These are phyloP conservation scores for Origma solitaria DNA, from an alignment of 2,113 vertebrate species.

Conservation along the genomic window DNA sequence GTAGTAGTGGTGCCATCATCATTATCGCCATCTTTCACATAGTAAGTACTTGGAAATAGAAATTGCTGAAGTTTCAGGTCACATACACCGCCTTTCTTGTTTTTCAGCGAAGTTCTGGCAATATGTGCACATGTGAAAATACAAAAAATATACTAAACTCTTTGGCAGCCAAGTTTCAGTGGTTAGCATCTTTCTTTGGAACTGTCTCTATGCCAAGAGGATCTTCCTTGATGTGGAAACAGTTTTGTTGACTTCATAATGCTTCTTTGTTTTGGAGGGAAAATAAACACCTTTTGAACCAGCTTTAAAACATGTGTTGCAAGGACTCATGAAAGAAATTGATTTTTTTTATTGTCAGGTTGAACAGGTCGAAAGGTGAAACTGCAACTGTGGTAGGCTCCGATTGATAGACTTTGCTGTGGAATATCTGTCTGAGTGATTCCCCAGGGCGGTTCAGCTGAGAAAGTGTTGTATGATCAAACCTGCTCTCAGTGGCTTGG, in stretches of 20 bases:
- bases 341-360: not conserved
- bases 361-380: constrained; percentile 39
- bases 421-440: not conserved
- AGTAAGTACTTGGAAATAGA: not conserved
- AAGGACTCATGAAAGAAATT: constrained; percentile 20
- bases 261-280: constrained; percentile 8
- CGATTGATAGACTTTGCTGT: not conserved
- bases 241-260: constrained; percentile 28
- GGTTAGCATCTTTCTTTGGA: not conserved
- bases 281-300: not conserved
- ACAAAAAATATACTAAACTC: not conserved
- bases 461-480: constrained; percentile 16
- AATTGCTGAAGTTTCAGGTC: not conserved
- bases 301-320: not conserved
- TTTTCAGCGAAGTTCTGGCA: not conserved
- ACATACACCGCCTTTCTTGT: not conserved
- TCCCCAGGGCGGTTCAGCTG: not conserved
- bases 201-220: not conserved
- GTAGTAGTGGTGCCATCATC: no score
- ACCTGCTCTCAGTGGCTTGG: not conserved
- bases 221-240: constrained; percentile 15
- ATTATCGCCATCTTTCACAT: not conserved
- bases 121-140: not conserved
- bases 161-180: not conserved
- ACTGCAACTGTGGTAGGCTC: not conserved